These are phyloP conservation scores for Rousettus leschenaultii DNA, from an alignment of 2,113 vertebrate species.

Conservation along the genomic window DNA sequence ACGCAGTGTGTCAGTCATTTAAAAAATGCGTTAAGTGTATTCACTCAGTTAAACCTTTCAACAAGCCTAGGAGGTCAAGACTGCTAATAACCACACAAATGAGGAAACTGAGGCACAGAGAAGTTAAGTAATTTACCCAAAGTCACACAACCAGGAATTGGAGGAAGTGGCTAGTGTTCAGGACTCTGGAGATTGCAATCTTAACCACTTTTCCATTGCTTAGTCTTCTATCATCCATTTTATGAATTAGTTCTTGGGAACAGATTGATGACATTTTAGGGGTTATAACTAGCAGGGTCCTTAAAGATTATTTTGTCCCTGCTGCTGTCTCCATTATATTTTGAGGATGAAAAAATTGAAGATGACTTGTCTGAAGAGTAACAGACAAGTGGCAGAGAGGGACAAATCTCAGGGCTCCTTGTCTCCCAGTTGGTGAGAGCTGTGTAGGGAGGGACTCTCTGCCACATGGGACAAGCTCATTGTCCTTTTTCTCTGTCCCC, in stretches of 20 bases:
- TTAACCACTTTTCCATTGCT: not conserved
- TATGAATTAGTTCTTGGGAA: not conserved
- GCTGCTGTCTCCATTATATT: not conserved
- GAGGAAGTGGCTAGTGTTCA: not conserved
- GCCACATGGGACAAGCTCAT: not conserved
- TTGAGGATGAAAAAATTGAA: not conserved
- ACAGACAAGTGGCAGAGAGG: not conserved
- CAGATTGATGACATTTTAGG: not conserved
- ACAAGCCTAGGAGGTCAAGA: not conserved
- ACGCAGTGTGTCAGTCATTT: not conserved
- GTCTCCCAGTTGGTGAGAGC: not conserved
- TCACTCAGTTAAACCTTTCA: slow-evolving; percentile 17
- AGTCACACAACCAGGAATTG: not conserved
- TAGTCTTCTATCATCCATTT: not conserved
- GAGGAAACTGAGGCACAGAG: not conserved
- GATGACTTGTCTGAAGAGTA: not conserved
- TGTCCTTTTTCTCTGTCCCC: not conserved
- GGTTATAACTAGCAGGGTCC: not conserved
- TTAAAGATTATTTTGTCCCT: not conserved
- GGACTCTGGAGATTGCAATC: not conserved
- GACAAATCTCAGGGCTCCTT: not conserved
- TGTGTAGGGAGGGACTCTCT: not conserved
- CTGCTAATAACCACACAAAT: not conserved
- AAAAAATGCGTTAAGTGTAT: not conserved
- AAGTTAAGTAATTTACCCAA: not conserved